Percentiles rank a stretch among this genome's conserved stretches.
Conservation (phyloP, 2,888 invertebrate species). For the Noctua janthina region DNA sequence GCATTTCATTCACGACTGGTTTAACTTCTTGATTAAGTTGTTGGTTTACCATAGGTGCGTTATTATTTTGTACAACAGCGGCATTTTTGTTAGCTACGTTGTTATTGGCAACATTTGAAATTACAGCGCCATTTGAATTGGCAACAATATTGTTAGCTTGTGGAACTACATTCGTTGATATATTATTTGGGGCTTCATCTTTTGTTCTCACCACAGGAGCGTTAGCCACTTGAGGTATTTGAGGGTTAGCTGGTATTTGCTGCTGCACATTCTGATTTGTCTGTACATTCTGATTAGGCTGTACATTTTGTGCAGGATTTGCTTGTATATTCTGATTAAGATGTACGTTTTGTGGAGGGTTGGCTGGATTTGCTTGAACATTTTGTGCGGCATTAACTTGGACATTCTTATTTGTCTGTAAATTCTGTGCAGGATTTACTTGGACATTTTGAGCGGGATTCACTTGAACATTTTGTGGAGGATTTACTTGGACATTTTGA, state of each 20-base stretch:
- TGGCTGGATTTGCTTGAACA: constrained; percentile 2
- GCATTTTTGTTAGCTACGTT: constrained; percentile 9
- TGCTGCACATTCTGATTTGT: constrained; percentile 23
- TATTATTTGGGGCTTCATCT: constrained; percentile 33
- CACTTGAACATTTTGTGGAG: constrained; percentile 21
- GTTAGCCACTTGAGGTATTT: constrained; percentile 26
- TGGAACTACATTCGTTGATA: constrained; percentile 20
- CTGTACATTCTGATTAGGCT: neutral
- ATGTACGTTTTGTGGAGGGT: constrained; percentile 10
- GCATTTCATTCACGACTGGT: constrained; percentile 30
- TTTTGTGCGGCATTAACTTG: constrained; percentile 17
- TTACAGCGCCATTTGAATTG: constrained; percentile 7
- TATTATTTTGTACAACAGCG: constrained; percentile 18
- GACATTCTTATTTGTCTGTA: constrained; percentile 14
- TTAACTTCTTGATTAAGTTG: constrained; percentile 36
- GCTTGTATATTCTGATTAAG: neutral
- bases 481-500: constrained; percentile 9
- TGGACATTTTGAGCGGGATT: neutral
- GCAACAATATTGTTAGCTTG: constrained; percentile 22
- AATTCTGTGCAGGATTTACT: constrained; percentile 1
- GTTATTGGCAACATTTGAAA: constrained; percentile 1
- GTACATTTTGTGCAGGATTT: neutral
- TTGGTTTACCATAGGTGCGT: constrained; percentile 5
- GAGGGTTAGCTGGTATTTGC: constrained; percentile 22
- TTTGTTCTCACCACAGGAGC: constrained; percentile 32